Conservation (phyloP, 2,797 vertebrate species). For the Enteromius afrohamiltoni region DNA sequence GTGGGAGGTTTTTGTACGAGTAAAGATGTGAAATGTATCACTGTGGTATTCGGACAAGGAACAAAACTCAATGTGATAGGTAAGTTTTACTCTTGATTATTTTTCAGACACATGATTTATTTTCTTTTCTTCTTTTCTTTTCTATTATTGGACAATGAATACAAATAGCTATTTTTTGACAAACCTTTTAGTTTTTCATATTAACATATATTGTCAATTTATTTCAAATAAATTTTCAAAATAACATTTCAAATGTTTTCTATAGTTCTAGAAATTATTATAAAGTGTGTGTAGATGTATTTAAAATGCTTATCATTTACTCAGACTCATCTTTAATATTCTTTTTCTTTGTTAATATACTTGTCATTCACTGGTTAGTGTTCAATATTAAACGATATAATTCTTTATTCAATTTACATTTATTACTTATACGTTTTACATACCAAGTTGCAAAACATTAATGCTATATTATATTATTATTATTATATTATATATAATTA, state of each 20-base stretch:
- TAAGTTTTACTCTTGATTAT: conserved; percentile 57
- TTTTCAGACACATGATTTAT: neutral
- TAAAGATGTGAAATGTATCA: conserved; percentile 66
- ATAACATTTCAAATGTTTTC: neutral
- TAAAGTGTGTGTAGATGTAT: neutral
- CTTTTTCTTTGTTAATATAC: neutral
- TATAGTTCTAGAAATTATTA: neutral
- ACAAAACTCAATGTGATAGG: conserved; percentile 68
- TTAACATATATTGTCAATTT: neutral
- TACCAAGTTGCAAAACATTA: neutral
- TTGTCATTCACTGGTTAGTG: neutral
- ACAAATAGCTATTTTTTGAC: too few species aligned
- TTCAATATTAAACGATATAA: too few species aligned
- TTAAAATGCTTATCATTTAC: neutral
- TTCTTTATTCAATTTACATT: neutral
- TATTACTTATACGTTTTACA: neutral
- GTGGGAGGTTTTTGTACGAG: conserved; percentile 57
- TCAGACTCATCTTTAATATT: neutral
- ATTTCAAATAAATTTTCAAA: neutral
- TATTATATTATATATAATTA: too few species aligned
- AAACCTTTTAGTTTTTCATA: neutral
- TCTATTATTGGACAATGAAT: neutral
- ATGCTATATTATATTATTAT: too few species aligned
- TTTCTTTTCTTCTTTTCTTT: too few species aligned
- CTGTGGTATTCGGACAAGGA: conserved; percentile 75